Evolutionary conservation across 2,113 vertebrate species (phyloP), one percentile per base, ranked within the genome.

Genomic region (Petroica traversi): DNA sequence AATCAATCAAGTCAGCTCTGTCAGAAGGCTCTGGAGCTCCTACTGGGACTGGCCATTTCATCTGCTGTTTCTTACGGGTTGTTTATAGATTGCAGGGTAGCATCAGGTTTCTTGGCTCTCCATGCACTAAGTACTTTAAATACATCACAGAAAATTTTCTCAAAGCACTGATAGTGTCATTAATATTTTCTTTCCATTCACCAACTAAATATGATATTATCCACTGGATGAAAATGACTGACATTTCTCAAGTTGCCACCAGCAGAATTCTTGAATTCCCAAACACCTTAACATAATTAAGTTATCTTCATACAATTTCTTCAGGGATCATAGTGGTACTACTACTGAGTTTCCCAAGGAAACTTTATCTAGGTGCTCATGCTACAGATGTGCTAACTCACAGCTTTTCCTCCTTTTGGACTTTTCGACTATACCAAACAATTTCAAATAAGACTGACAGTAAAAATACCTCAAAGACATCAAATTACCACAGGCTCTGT

Each of bases 251-350:
- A 74, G 64, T 34, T 87, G 51, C 77, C 59, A 77, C 17, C 45
- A 91, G 76, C 31, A 86, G 77, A 91, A 84, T 80, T 48, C 48
- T 61, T 43, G 68, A 89, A 61, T 94, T 38, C 84, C 54, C 63
- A 77, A 90, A 86, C 86, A 80, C 54, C 69, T 94, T 72, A 80
- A 72, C 85, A 72, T 77, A 86, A 89, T 86, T 86, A 92, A 95
- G 51, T 85, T 79, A 67, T 79, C 80, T 46, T 68, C 40, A 72
- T 20, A 48, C 33, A 68, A 12, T 83, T 89, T 84, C 68, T 68
- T 83, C 49, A 77, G 87, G 19, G 67, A 83, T 86, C 48, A 46
- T 6, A 76, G n/a, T 8, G 16, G 10, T 80, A 24, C 41, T 62
- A 17, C 46, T 78, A 14, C 51, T 67, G 51, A 43, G 38, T 66